phyloP scores from a whole-genome alignment of 2,888 invertebrate species.

The Frankliniella intonsa region DNA sequence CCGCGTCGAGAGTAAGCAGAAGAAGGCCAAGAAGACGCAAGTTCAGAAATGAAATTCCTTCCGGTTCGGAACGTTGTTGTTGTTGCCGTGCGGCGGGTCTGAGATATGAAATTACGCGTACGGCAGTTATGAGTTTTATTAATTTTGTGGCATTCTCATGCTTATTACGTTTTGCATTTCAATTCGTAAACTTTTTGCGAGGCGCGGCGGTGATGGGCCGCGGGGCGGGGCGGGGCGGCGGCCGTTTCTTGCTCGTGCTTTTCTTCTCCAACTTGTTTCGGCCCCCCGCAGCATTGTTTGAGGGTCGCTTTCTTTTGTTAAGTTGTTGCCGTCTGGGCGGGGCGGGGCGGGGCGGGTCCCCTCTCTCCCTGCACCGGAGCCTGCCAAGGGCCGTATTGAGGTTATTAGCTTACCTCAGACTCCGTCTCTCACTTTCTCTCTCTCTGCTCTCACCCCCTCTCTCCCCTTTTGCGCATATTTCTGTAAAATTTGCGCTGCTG shows the following conservation, averaged over 20 bases:
- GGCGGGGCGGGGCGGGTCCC: background rate
- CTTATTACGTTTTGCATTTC: conserved; percentile 27
- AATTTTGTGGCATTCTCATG: conserved; percentile 25
- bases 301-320: conserved; percentile 1
- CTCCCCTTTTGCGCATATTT: too few relatives aligned
- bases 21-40: background rate
- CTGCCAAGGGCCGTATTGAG: too few relatives aligned
- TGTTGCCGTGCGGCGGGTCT: background rate
- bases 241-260: background rate
- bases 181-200: conserved; percentile 9
- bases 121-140: conserved; percentile 26
- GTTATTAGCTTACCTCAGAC: too few relatives aligned
- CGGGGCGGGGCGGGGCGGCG: background rate
- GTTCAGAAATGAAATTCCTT: conserved; percentile 20
- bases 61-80: background rate
- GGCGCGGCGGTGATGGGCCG: background rate
- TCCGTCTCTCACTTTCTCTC: background rate
- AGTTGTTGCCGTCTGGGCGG: background rate
- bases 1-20: too few relatives aligned
- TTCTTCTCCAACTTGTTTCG: background rate
- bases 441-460: background rate
- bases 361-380: too few relatives aligned
- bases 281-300: background rate
- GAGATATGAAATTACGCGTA: conserved; percentile 21
- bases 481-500: too few relatives aligned